Conservation (phyloP, 2,888 invertebrate genomes). For the Heliconius cydno region DNA sequence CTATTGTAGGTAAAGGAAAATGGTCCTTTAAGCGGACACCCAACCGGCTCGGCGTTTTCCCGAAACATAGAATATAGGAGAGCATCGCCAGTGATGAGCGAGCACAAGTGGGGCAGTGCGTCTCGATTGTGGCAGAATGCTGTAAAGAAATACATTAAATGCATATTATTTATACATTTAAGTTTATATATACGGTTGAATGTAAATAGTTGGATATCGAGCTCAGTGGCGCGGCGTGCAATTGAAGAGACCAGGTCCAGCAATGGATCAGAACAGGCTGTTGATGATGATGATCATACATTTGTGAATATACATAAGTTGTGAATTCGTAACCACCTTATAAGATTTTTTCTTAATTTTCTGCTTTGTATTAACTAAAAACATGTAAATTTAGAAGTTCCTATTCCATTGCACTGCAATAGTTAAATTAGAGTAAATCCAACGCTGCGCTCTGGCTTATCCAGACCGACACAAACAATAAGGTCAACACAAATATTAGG, state of each 20-base stretch:
- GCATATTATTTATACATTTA: no score
- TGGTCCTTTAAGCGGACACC: slow-evolving; percentile 93
- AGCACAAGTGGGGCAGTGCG: slow-evolving; percentile 91
- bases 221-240: no score
- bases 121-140: slow-evolving; percentile 90
- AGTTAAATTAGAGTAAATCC: slow-evolving; percentile 19
- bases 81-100: slow-evolving; percentile 94
- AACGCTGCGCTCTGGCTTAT: neutral
- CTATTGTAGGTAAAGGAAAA: slow-evolving; percentile 96
- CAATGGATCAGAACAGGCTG: no score
- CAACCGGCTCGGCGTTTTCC: slow-evolving; percentile 93
- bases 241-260: no score
- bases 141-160: slow-evolving; percentile 67
- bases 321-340: no score
- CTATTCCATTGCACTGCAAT: neutral
- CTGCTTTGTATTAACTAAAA: neutral
- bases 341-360: neutral
- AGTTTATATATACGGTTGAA: no score
- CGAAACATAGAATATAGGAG: slow-evolving; percentile 95
- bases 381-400: neutral
- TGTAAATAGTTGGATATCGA: no score
- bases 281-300: no score
- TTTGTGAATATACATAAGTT: no score
- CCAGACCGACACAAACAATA: slow-evolving; percentile 15
- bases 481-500: slow-evolving; percentile 22